Base-by-base conservation (phyloP, 1,140 invertebrate species). In the Akabosia matsudoensis region DNA sequence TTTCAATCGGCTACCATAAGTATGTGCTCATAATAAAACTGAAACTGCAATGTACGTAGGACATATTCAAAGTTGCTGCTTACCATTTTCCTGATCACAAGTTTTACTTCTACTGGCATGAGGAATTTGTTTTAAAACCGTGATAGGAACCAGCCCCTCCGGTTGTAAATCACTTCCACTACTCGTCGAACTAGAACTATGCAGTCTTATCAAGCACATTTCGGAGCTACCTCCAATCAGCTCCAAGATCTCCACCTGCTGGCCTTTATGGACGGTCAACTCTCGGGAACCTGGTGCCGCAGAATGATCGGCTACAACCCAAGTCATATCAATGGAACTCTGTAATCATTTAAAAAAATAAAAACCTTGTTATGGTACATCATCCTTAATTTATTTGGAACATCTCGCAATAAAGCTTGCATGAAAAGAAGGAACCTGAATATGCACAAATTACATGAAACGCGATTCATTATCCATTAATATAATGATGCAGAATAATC, bases 241-340 rank as follows among this genome's bases (percentile, higher is more conserved):
- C 82, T 97, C 95, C 70, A 97, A 83, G 71, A 97, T 91, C 83
- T 97, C 95, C 61, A 97, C 95, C 85, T 97, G 94, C 85, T 97
- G 95, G 13, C 93, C 93, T 83, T 94, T 94, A 56, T 85, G 87
- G 10, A 96, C 93, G 28, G 88, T 90, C 76, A 95, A 83, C 84
- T 95, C 93, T 37, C 90, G 89, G 16, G 89, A 85, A 73, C 89
- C 89, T 1, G 87, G 54, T 10, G 37, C 37, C 37, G 18, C 18
- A 18, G 37, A 45, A 45, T 45, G n/a, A n/a, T n/a, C 93, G 24
- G 90, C 90, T 14, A 95, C 88, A 74, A 95, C 93, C 92, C 93
- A 94, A 70, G 92, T 94, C 88, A 94, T 91, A 82, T 96, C 93
- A 77, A 89, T 86, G 16, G 79, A 78, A 73, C 74, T 80, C 79